Evolutionary conservation across 2,888 invertebrate species (phyloP).

Genomic region (Cantharis flavilabris): DNA sequence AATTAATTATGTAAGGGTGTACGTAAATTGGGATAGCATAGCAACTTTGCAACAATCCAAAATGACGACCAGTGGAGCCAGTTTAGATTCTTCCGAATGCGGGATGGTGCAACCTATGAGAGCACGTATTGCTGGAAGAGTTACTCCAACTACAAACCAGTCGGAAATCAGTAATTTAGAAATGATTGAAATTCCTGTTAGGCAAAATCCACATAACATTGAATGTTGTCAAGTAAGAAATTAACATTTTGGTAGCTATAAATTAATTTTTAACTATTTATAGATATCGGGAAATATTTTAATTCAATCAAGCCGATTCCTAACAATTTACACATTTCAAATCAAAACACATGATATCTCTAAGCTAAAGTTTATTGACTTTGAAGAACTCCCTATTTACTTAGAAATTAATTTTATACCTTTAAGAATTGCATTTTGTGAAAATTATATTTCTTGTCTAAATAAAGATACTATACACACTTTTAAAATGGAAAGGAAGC

Average conservation of each 20-base stretch:
- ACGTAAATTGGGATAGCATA: conserved; percentile 73
- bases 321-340: conserved; percentile 63
- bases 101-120: conserved; percentile 63
- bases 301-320: conserved; percentile 54
- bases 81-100: conserved; percentile 52
- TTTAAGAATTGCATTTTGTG: conserved; percentile 63
- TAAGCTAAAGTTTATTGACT: conserved; percentile 70
- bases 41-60: conserved; percentile 56
- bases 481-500: conserved; percentile 57
- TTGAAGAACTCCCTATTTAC: conserved; percentile 68
- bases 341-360: conserved; percentile 70
- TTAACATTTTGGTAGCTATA: not conserved
- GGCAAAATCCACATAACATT: conserved; percentile 62
- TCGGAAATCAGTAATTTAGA: conserved; percentile 66
- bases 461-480: conserved; percentile 66
- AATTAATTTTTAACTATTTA: conserved; percentile 11
- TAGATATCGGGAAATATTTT: conserved; percentile 53
- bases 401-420: conserved; percentile 69
- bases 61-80: conserved; percentile 53
- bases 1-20: conserved; percentile 68
- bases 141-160: conserved; percentile 71
- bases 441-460: conserved; percentile 70
- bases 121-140: conserved; percentile 74
- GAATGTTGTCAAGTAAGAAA: conserved; percentile 64
- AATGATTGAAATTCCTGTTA: conserved; percentile 75